phyloP scores from a whole-genome alignment of 2,888 invertebrate species.

The Dolichomitus sp. region DNA sequence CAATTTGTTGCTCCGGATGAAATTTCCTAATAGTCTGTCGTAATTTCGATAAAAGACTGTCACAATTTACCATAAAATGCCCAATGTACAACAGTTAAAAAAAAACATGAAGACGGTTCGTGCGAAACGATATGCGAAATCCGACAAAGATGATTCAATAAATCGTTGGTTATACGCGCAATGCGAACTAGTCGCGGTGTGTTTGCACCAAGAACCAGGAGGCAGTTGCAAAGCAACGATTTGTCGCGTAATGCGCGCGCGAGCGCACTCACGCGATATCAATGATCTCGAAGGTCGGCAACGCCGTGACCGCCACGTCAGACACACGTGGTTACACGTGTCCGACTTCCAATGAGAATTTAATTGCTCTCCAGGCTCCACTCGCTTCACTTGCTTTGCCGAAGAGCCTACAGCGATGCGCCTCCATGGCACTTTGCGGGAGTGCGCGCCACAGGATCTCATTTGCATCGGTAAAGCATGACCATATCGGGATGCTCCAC shows the following conservation, averaged over 20 bases:
- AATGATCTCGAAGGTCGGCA: constrained; percentile 80
- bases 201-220: constrained; percentile 20
- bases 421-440: constrained; percentile 19
- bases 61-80: not conserved
- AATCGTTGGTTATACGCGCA: constrained; percentile 55
- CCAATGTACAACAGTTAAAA: not conserved
- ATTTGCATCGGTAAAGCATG: constrained; percentile 79
- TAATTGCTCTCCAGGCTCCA: constrained; percentile 76
- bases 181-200: constrained; percentile 33
- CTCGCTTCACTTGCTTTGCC: constrained; percentile 61
- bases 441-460: constrained; percentile 68
- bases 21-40: no score
- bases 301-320: constrained; percentile 80
- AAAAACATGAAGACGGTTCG: constrained; percentile 23
- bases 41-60: not conserved
- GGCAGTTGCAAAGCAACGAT: constrained; percentile 72
- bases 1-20: no score
- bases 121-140: constrained; percentile 21
- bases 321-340: constrained; percentile 81
- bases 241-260: constrained; percentile 80
- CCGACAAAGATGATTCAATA: constrained; percentile 58
- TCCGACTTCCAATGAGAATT: constrained; percentile 80
- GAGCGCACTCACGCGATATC: constrained; percentile 76
- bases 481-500: constrained; percentile 78
- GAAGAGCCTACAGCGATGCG: constrained; percentile 47